Evolutionary conservation across 2,113 vertebrate species (phyloP), one percentile per base, ranked within the genome.

Genomic region (Clarias gariepinus): DNA sequence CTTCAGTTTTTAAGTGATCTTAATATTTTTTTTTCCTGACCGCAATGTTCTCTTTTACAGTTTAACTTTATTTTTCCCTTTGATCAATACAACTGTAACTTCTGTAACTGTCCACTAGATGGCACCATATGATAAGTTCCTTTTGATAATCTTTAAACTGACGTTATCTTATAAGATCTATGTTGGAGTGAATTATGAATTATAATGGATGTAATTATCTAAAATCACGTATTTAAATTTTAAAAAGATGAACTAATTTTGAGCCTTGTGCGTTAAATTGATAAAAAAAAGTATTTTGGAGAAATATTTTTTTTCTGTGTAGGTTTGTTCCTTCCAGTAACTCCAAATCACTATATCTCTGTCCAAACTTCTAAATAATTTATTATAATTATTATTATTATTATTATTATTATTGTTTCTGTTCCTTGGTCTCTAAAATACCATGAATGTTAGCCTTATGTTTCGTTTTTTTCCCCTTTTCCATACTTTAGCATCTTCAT

Each of bases 81-180:
- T 41, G 41, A 41, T 41, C 7, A 6, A 41, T 41, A 6, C 41
- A 41, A 41, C 41, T 6, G 41, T 41, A 41, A 41, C 41, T 6
- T 41, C 4, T 41, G 41, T 41, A 41, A 16, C 0, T 3, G n/a
- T 36, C 73, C 84, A 79, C 84, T 64, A 88, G 87, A 80, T 86
- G 81, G 81, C 74, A 71, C 25, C 57, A 81, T 71, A 28, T 55
- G 30, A 71, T 71, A 9, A 53, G 5, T 2, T 58, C 18, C 13
- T 16, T 58, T 16, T 18, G 0, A 58, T 16, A n/a, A n/a, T n/a
- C n/a, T n/a, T n/a, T n/a, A n/a, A n/a, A 13, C 15, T 74, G 33
- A 36, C 25, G 21, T 47, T 23, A 47, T 10, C 2, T n/a, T 12
- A 52, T 15, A 53, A 1, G 23, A n/a, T 28, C 21, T 25, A 47